Evolutionary conservation across 2,797 vertebrate species (phyloP).

Genomic region (Lepilemur ruficaudatus): DNA sequence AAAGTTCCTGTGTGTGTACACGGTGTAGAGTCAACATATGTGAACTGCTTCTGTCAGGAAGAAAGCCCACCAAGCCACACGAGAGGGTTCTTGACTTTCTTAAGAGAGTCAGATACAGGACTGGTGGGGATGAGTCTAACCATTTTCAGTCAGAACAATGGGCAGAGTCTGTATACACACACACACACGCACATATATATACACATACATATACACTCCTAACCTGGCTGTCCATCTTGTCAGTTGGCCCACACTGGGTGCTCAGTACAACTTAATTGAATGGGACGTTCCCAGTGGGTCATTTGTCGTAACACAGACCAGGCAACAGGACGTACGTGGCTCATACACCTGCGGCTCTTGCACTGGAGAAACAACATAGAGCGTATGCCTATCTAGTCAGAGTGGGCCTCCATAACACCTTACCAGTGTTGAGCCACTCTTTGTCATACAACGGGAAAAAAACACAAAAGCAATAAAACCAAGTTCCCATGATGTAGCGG

Average conservation of each 20-base stretch:
- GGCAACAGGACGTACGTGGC: background rate
- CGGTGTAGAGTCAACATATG: accelerated
- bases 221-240: background rate
- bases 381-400: background rate
- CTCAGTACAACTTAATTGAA: background rate
- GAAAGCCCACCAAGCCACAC: background rate
- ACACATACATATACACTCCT: accelerated
- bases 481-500: background rate
- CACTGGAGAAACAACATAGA: background rate
- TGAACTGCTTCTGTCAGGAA: background rate
- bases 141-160: background rate
- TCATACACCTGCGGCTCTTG: background rate
- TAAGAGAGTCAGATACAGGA: background rate
- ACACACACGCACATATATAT: background rate
- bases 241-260: too few relatives aligned
- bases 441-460: constrained; percentile 14
- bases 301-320: background rate
- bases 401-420: background rate
- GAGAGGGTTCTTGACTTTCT: background rate
- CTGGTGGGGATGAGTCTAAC: background rate
- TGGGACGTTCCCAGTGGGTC: background rate
- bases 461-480: background rate
- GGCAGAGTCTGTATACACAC: background rate
- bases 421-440: background rate
- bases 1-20: background rate